A percentile compares a stretch with the other conserved stretches of the same genome.
Evolutionary conservation across 1,140 invertebrate species (phyloP).

Genomic region (Piezodorus guildinii): DNA sequence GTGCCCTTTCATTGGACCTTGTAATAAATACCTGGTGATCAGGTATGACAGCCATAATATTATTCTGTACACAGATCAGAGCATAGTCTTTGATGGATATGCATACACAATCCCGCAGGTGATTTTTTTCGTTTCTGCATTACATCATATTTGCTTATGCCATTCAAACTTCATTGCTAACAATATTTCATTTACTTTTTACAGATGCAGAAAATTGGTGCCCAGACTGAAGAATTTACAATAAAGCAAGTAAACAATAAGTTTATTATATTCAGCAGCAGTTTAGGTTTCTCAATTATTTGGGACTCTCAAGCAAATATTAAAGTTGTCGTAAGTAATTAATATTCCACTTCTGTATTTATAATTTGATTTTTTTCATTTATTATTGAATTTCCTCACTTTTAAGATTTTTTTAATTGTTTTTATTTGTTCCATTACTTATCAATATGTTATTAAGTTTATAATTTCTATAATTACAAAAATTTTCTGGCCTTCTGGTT

Average conservation of each 20-base stretch:
- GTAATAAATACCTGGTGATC: slow-evolving; percentile 45
- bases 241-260: slow-evolving; percentile 54
- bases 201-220: slow-evolving; percentile 45
- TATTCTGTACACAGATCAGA: slow-evolving; percentile 48
- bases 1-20: slow-evolving; percentile 40
- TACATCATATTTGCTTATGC: neutral
- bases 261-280: slow-evolving; percentile 50
- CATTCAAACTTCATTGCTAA: neutral
- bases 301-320: slow-evolving; percentile 55
- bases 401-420: no score
- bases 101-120: slow-evolving; percentile 53
- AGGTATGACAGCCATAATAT: slow-evolving; percentile 43
- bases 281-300: slow-evolving; percentile 58
- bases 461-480: no score
- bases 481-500: no score
- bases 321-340: slow-evolving; percentile 50
- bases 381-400: no score
- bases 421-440: no score
- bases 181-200: slow-evolving; percentile 13
- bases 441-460: no score
- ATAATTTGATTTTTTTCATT: no score
- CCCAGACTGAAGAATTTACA: slow-evolving; percentile 48
- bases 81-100: slow-evolving; percentile 51
- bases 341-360: neutral
- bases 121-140: slow-evolving; percentile 8